Evolutionary conservation across 2,797 vertebrate species (phyloP).

Genomic region (Sardinella longiceps): DNA sequence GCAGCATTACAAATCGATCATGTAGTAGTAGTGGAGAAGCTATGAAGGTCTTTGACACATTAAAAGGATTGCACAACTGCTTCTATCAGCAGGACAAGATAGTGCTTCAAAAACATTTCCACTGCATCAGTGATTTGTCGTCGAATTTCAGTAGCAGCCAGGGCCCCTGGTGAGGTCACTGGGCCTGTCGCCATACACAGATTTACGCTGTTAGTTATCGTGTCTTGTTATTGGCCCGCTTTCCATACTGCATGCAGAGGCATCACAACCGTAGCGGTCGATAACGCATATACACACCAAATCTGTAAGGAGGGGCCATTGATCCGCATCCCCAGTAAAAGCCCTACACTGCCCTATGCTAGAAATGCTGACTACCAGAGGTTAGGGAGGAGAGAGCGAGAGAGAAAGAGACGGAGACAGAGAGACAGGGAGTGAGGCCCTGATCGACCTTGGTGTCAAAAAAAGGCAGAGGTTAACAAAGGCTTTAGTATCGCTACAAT

Average conservation of each 20-base stretch:
- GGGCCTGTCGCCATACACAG: conserved; percentile 49
- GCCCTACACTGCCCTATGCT: conserved; percentile 33
- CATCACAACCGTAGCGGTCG: conserved; percentile 49
- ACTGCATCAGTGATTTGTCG: neutral
- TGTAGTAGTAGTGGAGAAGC: neutral
- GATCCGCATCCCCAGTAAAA: conserved; percentile 72
- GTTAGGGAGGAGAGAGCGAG: neutral
- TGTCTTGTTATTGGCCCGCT: conserved; percentile 66
- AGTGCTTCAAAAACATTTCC: neutral
- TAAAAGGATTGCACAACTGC: neutral
- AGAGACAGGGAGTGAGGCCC: neutral
- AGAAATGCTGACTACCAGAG: conserved; percentile 24
- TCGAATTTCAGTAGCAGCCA: neutral
- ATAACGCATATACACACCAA: conserved; percentile 50
- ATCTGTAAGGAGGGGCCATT: conserved; percentile 49
- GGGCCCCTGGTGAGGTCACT: neutral
- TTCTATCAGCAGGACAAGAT: conserved; percentile 8
- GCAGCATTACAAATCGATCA: conserved; percentile 1
- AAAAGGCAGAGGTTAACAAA: conserved; percentile 15
- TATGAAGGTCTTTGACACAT: neutral
- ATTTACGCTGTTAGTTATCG: conserved; percentile 68
- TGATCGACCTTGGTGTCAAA: conserved; percentile 20
- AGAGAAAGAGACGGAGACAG: neutral
- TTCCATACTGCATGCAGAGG: conserved; percentile 62
- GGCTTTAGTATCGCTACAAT: conserved; percentile 5